These are phyloP conservation scores for Ictalurus punctatus DNA, from an alignment of 2,113 vertebrate genomes.

Conservation along the genomic window DNA sequence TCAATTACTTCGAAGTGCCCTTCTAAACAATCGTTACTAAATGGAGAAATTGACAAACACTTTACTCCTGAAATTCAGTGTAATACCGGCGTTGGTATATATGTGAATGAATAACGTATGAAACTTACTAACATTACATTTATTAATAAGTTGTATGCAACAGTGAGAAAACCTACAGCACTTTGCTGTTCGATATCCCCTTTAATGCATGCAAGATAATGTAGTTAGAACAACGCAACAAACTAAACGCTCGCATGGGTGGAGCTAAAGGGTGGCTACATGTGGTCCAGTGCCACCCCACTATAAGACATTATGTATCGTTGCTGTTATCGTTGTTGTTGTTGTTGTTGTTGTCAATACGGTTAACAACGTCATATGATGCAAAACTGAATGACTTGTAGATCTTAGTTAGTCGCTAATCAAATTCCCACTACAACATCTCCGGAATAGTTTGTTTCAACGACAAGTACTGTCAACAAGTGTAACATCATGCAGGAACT, in stretches of 20 bases:
- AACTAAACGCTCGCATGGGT: no score
- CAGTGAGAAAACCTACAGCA: not conserved
- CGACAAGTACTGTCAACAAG: not conserved
- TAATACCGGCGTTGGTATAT: not conserved
- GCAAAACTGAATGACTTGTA: not conserved
- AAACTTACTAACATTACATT: not conserved
- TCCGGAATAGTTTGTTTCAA: not conserved
- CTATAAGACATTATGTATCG: no score
- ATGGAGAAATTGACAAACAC: not conserved
- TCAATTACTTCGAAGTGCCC: not conserved
- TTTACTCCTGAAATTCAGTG: not conserved
- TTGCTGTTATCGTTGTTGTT: not conserved
- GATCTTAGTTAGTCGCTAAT: not conserved
- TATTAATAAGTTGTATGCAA: not conserved
- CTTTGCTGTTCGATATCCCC: not conserved
- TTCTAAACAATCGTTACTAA: not conserved
- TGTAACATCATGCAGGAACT: not conserved
- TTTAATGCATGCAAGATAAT: not conserved
- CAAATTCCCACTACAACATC: not conserved
- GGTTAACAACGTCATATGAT: not conserved
- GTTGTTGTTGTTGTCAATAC: not conserved
- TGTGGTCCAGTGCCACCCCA: no score
- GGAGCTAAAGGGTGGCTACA: no score
- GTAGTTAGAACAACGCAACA: not conserved
- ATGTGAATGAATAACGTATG: not conserved